Evolutionary conservation across 92 coral and sea anemone species (phyloP), one percentile per base, ranked within the genome.

Genomic region (Hydrozoanthus gracilis): DNA sequence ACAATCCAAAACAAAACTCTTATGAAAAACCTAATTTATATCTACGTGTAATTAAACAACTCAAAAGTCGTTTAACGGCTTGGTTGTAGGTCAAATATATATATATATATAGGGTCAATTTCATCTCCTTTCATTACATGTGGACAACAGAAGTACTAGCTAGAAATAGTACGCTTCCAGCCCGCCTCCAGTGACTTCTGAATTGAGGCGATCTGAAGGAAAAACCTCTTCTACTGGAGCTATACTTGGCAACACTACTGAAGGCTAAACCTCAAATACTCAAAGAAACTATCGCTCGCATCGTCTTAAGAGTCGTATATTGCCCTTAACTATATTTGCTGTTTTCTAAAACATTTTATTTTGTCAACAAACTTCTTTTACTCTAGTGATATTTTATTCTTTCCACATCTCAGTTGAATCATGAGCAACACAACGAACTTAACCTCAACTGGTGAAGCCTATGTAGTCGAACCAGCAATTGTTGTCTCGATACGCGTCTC

Each of bases 401-500:
- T 15, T 64, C 70, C n/a, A 49, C 9, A 4, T 15, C 2, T 48
- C 16, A 10, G 44, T 11, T 6, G 55, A 48, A 50, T 7, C 60
- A 78, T 78, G 83, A 61, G 44, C 4, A 8, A 46, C 55, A 14
- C 71, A 44, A 7, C 46, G 18, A 78, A 78, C 44, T 3, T 44
- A 13, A 78, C 83, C n/a, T 61, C 72, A 15, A 9, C 3, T 8
- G 20, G 44, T 5, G 16, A 1, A 14, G 55, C 8, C 13, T 61
- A 78, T 55, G 50, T 78, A 44, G 61, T 14, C 51, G 83, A 78
- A 18, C 72, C 83, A 9, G 73, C 75, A 45, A 18, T 51, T 7
- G 83, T 89, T 9, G 76, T 77, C 44, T 18, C 56, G 4, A 35
- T 58, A 77, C 72, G 92, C 11, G 70, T 89, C 20, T 10, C 83